A percentile compares a stretch with the other conserved stretches of the same genome.
Conservation (phyloP, 1,140 invertebrate genomes). For the Centruroides vittatus region DNA sequence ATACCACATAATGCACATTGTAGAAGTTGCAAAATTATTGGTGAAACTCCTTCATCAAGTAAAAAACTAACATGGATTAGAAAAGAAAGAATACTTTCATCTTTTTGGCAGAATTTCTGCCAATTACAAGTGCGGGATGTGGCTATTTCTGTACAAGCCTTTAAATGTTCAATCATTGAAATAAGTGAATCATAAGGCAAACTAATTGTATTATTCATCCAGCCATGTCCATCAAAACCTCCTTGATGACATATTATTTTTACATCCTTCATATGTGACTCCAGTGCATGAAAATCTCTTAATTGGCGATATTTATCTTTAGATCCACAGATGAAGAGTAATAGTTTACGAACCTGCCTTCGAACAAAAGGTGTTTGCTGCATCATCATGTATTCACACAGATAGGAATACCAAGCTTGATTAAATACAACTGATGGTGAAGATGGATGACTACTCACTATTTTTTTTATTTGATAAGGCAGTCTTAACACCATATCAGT, state of each 20-base stretch:
- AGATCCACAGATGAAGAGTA: constrained; percentile 85
- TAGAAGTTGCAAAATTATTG: constrained; percentile 74
- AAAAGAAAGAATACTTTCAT: constrained; percentile 52
- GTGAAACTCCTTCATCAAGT: constrained; percentile 83
- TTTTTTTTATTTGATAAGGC: constrained; percentile 75
- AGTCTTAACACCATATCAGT: constrained; percentile 88
- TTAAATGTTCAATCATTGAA: constrained; percentile 85
- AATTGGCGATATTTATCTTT: constrained; percentile 90
- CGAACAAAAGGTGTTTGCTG: constrained; percentile 40
- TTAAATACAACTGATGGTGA: constrained; percentile 27
- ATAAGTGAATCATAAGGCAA: constrained; percentile 80
- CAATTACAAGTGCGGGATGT: constrained; percentile 82
- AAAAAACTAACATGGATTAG: constrained; percentile 61
- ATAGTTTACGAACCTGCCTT: constrained; percentile 63
- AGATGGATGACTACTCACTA: constrained; percentile 23
- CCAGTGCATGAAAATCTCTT: constrained; percentile 71
- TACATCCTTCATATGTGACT: constrained; percentile 32
- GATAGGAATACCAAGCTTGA: constrained; percentile 53
- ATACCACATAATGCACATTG: constrained; percentile 64
- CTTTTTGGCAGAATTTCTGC: constrained; percentile 77
- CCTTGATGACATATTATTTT: constrained; percentile 41
- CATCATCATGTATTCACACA: constrained; percentile 96
- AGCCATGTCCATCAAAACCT: constrained; percentile 33
- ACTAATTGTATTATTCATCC: constrained; percentile 28
- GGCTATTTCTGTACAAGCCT: constrained; percentile 84